Percentiles rank a stretch among this genome's conserved stretches.
phyloP scores from a whole-genome alignment of 2,797 vertebrate genomes.

The Mionectes olivaceus region DNA sequence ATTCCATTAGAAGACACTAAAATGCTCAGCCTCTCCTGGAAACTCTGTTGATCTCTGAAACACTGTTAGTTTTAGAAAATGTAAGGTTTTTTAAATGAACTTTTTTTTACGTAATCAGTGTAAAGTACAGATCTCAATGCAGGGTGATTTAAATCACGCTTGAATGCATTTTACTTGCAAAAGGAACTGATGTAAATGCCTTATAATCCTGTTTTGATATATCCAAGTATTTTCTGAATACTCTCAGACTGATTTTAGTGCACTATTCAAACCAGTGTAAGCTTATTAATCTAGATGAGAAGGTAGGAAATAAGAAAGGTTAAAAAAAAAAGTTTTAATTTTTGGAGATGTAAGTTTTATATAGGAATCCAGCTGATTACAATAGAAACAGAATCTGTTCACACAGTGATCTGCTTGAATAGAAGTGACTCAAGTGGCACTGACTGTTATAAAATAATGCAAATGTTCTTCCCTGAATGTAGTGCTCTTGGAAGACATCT shows the following conservation, averaged over 20 bases:
- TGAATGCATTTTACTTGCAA: not conserved
- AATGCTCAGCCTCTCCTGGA: not conserved
- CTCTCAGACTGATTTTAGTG: not conserved
- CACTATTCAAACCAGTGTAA: not conserved
- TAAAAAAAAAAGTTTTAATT: not conserved
- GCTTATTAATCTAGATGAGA: not conserved
- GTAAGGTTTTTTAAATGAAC: not conserved
- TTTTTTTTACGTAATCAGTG: not conserved
- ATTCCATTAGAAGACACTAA: not conserved
- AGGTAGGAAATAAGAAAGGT: not conserved
- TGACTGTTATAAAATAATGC: not conserved
- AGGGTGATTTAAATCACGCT: not conserved
- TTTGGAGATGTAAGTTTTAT: not conserved
- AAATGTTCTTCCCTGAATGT: not conserved
- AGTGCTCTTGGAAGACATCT: not conserved
- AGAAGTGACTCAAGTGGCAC: not conserved
- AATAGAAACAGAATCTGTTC: not conserved
- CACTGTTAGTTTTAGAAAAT: not conserved
- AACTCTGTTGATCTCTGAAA: not conserved
- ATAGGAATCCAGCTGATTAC: not conserved
- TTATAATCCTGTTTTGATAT: not conserved
- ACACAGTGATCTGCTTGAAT: not conserved
- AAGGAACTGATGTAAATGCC: not conserved
- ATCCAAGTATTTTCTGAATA: not conserved
- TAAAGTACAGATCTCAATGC: not conserved